A percentile compares a stretch with the other conserved stretches of the same genome.
These are phyloP conservation scores for Nasonovia ribisnigri DNA, from an alignment of 2,888 invertebrate species.

Conservation along the genomic window DNA sequence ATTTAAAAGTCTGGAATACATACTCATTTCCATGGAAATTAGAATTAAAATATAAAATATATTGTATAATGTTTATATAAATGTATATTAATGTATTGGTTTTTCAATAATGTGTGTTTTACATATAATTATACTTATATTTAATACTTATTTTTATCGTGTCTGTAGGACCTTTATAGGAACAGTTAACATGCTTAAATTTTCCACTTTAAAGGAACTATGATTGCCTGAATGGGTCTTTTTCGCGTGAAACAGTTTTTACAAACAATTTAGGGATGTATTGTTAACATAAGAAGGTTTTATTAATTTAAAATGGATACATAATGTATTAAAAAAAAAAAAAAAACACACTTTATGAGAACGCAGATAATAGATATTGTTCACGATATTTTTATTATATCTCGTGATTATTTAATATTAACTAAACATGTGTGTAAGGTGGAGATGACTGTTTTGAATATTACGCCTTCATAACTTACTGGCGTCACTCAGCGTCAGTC, in stretches of 20 bases:
- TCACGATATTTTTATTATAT: neutral
- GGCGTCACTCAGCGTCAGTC: neutral
- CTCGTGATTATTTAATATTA: neutral
- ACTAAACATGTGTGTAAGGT: neutral
- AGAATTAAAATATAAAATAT: too few species aligned
- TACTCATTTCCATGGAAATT: neutral
- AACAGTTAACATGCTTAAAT: neutral
- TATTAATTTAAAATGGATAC: neutral
- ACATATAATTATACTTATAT: too few species aligned
- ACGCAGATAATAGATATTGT: neutral
- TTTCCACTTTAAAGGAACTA: neutral
- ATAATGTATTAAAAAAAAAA: too few species aligned
- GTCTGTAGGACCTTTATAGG: neutral
- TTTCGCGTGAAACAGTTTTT: neutral
- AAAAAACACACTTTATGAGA: neutral
- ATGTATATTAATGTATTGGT: constrained; percentile 3
- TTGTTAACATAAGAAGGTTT: neutral
- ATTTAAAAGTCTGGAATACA: neutral
- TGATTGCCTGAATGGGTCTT: too few species aligned
- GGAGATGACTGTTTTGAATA: neutral
- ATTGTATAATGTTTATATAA: too few species aligned
- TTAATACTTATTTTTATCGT: neutral
- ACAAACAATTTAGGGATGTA: neutral
- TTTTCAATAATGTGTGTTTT: neutral
- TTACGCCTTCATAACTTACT: neutral